Evolutionary conservation across 2,888 invertebrate species (phyloP).

Genomic region (Oscheius onirici): DNA sequence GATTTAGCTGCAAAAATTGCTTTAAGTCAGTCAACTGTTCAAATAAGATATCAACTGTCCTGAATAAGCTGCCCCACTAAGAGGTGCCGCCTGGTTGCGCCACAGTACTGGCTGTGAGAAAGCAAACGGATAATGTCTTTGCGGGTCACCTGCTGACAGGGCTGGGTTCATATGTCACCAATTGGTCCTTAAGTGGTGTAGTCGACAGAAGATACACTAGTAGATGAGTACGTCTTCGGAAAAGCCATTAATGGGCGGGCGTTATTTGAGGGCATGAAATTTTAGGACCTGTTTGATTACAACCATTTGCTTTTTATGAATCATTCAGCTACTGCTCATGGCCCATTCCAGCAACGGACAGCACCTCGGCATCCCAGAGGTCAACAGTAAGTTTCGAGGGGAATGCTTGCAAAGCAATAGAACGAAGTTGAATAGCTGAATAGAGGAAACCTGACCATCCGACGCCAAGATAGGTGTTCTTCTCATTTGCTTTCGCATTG

Average conservation of each 20-base stretch:
- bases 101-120: constrained; percentile 25
- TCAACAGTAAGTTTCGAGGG: constrained; percentile 2
- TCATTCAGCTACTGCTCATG: constrained; percentile 25
- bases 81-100: constrained; percentile 29
- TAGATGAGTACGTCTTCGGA: background rate
- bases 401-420: too few relatives aligned
- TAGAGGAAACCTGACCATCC: too few relatives aligned
- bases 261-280: constrained; percentile 23
- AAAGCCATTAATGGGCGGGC: background rate
- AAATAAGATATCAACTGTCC: constrained; percentile 24
- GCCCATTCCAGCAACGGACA: constrained; percentile 16
- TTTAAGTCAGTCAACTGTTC: constrained; percentile 11
- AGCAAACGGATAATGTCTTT: constrained; percentile 30
- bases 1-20: background rate
- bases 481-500: too few relatives aligned
- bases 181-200: background rate
- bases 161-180: constrained; percentile 6
- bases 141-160: constrained; percentile 26
- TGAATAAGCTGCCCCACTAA: constrained; percentile 15
- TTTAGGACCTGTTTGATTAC: constrained; percentile 24
- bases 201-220: background rate
- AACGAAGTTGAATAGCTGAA: too few relatives aligned
- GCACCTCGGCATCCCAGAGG: background rate
- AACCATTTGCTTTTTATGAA: constrained; percentile 25
- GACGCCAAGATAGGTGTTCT: too few relatives aligned